Evolutionary conservation across 2,888 invertebrate genomes (phyloP), one percentile per base, ranked within the genome.

Genomic region (Pristionchus exspectatus): DNA sequence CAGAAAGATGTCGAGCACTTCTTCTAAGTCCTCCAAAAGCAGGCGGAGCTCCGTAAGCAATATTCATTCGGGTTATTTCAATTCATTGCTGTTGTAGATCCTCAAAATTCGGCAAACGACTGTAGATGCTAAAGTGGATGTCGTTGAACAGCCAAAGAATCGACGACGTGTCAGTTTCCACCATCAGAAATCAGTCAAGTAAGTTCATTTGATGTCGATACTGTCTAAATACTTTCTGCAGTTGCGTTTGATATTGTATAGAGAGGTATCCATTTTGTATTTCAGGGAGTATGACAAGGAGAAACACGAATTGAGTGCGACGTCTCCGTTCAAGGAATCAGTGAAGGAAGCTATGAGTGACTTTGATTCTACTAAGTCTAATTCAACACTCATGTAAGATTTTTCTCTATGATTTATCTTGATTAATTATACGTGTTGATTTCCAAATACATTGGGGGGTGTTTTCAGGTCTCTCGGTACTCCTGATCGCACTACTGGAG

Each of bases 261-360:
- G 12, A 50, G 44, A 50, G 10, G 38, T 10, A 38, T 16, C 24
- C 21, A 83, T 54, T 56, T 30, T 27, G 27, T 56, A 21, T 56
- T 21, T 66, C 44, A 87, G 87, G 59, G 87, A 87, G 27, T 87
- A 87, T 69, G 87, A 87, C 69, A 87, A 87, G 69, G 87, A 87
- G 44, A 66, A 69, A 50, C 87, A 87, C 27, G 69, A 87, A 14
- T 18, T 87, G 69, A 87, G 87, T 87, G 69, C 66, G 44, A 69
- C 87, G 24, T 85, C 84, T 14, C 84, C 84, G 18, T 50, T 85
- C 7, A 85, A 85, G 27, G 84, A 85, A 59, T 4, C 87, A 59
- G 66, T 87, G 66, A 87, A 69, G 69, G 87, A 87, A 44, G 87
- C 87, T 16, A 87, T 87, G 87, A 87, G 87, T n/a, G 87, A 87